Evolutionary conservation across 2,888 invertebrate genomes (phyloP).

Genomic region (Pristionchus japonicus): DNA sequence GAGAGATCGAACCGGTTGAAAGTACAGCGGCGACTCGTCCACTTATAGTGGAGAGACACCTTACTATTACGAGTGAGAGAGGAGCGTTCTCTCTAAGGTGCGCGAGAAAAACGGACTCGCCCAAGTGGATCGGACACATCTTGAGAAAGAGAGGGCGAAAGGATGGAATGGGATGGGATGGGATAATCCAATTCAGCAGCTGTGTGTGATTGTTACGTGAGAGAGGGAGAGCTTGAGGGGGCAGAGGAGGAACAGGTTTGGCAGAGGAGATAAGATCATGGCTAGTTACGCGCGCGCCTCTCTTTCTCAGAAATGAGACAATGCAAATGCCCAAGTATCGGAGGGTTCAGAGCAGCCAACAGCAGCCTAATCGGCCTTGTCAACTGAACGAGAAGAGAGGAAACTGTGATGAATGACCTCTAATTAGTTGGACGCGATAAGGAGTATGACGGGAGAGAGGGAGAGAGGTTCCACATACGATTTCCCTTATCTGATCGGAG

Average conservation of each 20-base stretch:
- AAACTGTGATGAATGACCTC: slow-evolving; percentile 23
- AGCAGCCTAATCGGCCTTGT: not conserved
- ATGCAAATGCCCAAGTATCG: slow-evolving; percentile 9
- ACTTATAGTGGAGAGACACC: slow-evolving; percentile 28
- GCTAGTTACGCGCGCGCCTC: not conserved
- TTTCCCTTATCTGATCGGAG: slow-evolving; percentile 5
- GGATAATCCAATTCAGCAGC: slow-evolving; percentile 33
- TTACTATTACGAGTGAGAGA: slow-evolving; percentile 19
- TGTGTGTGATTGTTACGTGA: slow-evolving; percentile 35
- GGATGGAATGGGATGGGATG: not conserved
- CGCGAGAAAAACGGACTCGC: slow-evolving; percentile 8
- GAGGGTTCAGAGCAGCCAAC: not conserved
- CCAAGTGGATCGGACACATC: not conserved
- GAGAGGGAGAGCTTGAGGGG: not conserved
- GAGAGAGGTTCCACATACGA: not conserved
- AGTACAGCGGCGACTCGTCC: slow-evolving; percentile 23
- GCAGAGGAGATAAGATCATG: slow-evolving; percentile 37
- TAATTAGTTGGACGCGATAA: not conserved
- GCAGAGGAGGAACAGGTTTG: slow-evolving; percentile 8
- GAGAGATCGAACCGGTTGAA: slow-evolving; percentile 15
- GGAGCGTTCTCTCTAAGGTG: slow-evolving; percentile 17
- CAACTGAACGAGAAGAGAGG: not conserved
- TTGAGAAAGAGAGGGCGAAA: not conserved
- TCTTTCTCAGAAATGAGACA: slow-evolving; percentile 25
- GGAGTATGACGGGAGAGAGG: not conserved